These are phyloP conservation scores for Montipora capricornis DNA, from an alignment of 64 coral and sea anemone species.

Conservation along the genomic window DNA sequence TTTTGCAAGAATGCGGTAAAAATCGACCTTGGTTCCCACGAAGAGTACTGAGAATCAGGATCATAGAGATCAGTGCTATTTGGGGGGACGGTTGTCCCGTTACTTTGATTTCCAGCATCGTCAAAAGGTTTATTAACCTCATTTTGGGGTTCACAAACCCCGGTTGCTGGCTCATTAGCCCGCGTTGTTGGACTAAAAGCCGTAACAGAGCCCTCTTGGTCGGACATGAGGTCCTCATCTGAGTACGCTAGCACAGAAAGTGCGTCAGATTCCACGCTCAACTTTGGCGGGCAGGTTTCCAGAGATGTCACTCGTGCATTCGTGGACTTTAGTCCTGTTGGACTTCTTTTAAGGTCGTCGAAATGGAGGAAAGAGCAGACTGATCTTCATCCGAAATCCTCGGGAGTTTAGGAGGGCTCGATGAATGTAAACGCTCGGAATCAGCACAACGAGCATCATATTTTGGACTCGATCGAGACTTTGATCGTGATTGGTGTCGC, in stretches of 20 bases:
- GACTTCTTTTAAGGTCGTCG: no score
- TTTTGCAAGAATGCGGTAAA: constrained; percentile 28
- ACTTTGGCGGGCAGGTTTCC: not conserved
- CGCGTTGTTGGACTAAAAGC: not conserved
- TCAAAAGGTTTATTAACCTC: not conserved
- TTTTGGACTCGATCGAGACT: no score
- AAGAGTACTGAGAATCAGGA: not conserved
- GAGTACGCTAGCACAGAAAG: not conserved
- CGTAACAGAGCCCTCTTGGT: not conserved
- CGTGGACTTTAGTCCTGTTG: not conserved
- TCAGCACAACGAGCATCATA: no score
- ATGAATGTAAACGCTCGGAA: no score
- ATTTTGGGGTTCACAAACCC: not conserved
- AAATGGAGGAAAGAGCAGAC: no score
- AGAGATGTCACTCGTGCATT: not conserved
- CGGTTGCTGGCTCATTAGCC: not conserved
- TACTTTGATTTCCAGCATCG: not conserved
- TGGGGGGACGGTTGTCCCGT: not conserved
- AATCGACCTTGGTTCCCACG: not conserved
- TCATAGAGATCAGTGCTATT: not conserved
- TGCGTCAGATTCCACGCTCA: not conserved
- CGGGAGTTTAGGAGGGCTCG: no score
- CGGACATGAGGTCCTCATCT: not conserved
- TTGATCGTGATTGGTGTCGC: no score
- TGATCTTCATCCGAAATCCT: no score